Percentiles rank a stretch among this genome's conserved stretches.
phyloP scores from a whole-genome alignment of 2,113 vertebrate species.

The Paralichthys olivaceus region DNA sequence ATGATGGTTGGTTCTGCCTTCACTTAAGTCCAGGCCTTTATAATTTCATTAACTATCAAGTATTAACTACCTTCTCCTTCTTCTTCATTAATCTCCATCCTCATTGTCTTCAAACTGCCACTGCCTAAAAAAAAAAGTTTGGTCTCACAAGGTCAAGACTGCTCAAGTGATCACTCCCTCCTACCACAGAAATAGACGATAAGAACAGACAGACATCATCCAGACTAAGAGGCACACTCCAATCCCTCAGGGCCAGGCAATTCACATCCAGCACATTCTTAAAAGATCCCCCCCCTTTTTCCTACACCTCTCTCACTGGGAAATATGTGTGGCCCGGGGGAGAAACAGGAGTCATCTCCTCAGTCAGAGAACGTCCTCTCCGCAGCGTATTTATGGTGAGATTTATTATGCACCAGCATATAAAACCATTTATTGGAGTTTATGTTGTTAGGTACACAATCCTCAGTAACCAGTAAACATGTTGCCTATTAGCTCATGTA shows the following conservation, averaged over 20 bases:
- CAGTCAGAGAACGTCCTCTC: constrained; percentile 67
- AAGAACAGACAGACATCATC: constrained; percentile 28
- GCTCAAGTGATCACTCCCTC: not conserved
- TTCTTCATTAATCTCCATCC: not conserved
- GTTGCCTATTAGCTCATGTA: constrained; percentile 58
- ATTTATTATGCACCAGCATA: constrained; percentile 73
- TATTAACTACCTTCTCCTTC: too few relatives aligned
- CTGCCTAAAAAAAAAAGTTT: not conserved
- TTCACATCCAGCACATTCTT: constrained; percentile 61
- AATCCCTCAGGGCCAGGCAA: constrained; percentile 35
- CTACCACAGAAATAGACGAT: constrained; percentile 24
- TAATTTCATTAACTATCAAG: too few relatives aligned
- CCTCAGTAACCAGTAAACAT: constrained; percentile 82
- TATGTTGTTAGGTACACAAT: constrained; percentile 83
- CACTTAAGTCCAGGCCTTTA: too few relatives aligned
- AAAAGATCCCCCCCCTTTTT: constrained; percentile 16
- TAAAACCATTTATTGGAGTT: constrained; percentile 81
- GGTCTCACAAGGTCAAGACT: not conserved
- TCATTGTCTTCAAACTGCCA: not conserved
- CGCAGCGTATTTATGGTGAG: constrained; percentile 68
- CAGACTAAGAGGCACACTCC: constrained; percentile 22
- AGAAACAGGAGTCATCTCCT: constrained; percentile 70
- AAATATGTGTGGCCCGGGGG: constrained; percentile 64
- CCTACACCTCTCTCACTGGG: constrained; percentile 30
- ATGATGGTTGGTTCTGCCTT: too few relatives aligned